Base-by-base conservation (phyloP, 2,113 vertebrate species). In the Peucedramus taeniatus region DNA sequence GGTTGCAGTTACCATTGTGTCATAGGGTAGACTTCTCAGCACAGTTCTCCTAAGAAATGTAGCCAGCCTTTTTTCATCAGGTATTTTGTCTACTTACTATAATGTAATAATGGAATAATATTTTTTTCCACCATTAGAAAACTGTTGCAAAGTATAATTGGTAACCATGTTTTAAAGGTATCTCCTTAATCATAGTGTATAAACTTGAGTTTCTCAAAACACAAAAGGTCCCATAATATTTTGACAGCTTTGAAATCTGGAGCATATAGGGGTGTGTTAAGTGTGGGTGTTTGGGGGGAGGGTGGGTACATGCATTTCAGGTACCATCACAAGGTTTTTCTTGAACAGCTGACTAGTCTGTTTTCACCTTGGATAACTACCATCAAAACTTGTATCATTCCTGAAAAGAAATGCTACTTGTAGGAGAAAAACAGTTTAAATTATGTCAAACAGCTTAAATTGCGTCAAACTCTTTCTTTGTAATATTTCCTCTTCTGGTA, bases 201-300 rank as follows among this genome's bases (percentile, higher is more conserved):
- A 79, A 82, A 49, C 16, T 22, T 31, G 31, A 23, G 8, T 72
- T 83, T 83, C 68, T 86, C 39, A 31, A 71, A 90, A 66, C 11
- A 35, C 13, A 30, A 42, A 56, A 71, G 28, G 3, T 28, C 45
- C 35, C 53, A 7, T 7, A 72, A 19, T 31, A 61, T n/a, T 92
- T 68, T 57, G 15, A 37, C 12, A 44, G 0, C 23, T 83, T 68
- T 44, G 51, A 91, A 68, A 68, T 64, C 9, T 53, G 33, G 35
- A 40, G 13, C 2, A 3, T 5, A 11, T 5, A 9, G 8, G 1
- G 10, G 12, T 17, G 5, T 37, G 13, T 18, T 35, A 50, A 31
- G 15, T 15, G 24, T 44, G 49, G 11, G 3, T 35, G 21, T 47
- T 64, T 20, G 6, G 4, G 9, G 26, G 4, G n/a, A n/a, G n/a